Evolutionary conservation across 2,797 vertebrate genomes (phyloP).

Genomic region (Mus caroli): DNA sequence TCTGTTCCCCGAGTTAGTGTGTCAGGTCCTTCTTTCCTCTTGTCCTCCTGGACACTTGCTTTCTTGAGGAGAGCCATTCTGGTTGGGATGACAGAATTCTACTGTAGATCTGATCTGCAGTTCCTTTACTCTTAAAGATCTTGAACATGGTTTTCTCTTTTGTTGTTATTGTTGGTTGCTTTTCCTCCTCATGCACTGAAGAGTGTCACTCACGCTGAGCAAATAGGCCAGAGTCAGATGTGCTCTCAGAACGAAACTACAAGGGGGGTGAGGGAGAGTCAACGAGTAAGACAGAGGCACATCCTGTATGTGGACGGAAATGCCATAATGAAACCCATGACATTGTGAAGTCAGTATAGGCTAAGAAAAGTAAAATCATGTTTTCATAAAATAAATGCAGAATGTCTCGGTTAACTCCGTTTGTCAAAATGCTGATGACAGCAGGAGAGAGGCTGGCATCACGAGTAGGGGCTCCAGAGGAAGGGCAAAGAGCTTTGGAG

Average conservation of each 20-base stretch:
- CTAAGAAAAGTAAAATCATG: background rate
- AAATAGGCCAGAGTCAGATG: background rate
- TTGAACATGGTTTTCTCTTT: background rate
- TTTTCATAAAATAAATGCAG: background rate
- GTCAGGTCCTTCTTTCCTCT: background rate
- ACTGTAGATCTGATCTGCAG: background rate
- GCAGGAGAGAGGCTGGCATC: background rate
- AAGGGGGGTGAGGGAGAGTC: background rate
- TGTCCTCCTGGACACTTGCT: background rate
- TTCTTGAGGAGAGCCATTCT: background rate
- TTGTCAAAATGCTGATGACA: background rate
- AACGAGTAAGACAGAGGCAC: background rate
- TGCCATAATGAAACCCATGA: background rate
- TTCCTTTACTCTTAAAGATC: background rate
- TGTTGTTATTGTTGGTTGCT: background rate
- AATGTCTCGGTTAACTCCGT: background rate
- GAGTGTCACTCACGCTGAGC: background rate
- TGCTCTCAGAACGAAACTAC: background rate
- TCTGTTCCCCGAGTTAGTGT: background rate
- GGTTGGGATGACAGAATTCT: background rate
- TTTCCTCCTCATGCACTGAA: background rate
- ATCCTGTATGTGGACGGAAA: background rate
- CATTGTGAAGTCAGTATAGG: background rate
- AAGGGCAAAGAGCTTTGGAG: background rate
- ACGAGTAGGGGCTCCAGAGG: background rate